Evolutionary conservation across 2,797 vertebrate genomes (phyloP), one percentile per base, ranked within the genome.

Genomic region (Falco naumanni): DNA sequence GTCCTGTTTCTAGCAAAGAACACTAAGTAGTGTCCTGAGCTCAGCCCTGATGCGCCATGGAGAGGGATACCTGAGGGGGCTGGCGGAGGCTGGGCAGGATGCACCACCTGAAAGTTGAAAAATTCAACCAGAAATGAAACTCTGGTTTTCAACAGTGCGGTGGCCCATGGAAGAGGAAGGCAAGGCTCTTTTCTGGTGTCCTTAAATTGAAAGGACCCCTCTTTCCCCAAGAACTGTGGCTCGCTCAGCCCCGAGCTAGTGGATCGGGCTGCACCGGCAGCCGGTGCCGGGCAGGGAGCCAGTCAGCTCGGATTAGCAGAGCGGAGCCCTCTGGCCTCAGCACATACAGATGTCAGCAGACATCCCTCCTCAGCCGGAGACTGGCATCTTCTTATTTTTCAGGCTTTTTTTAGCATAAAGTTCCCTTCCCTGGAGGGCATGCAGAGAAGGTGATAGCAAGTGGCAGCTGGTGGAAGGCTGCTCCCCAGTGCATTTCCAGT

Each of bases 251-350:
- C 76, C 65, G 66, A 87, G 71, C 61, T 84, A 33, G 61, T 75
- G 81, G 86, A 54, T 93, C 37, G 68, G 41, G 41, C 81, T 81
- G 71, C 75, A 54, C 71, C 8, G 12, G 81, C 89, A 92, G 75
- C 31, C n/a, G 9, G 81, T 69, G 86, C 39, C 76, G 74, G 79
- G 56, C 90, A 95, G 65, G 7, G 75, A 92, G 84, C 76, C 92
- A 90, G 92, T 92, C 87, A 95, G 95, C 61, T 78, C 53, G 72
- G 87, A 94, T 94, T 74, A 94, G 72, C 81, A 85, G 75, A 85
- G 64, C 39, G 88, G 83, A 86, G 59, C 93, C 81, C 89, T 91
- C 61, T 0, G 3, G 87, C 78, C 81, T 76, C 80, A 65, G 66
- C 72, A 65, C 4, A 0, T 65, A 81, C 75, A 82, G 80, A 90